Evolutionary conservation across 2,888 invertebrate genomes (phyloP).

Genomic region (Drosophila prolongata): DNA sequence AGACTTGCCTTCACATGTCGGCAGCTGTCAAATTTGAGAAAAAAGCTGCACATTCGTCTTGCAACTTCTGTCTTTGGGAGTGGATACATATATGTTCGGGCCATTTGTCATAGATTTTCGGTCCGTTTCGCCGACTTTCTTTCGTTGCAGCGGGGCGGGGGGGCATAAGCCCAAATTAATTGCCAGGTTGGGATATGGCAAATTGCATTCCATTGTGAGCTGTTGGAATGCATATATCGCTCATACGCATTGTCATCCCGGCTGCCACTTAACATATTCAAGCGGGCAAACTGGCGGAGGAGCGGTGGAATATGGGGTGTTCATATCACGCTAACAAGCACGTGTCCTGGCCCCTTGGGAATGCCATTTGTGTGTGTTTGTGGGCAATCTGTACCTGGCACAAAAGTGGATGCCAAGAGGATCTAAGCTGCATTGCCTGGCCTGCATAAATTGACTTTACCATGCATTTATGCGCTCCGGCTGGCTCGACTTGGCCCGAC

Average conservation of each 20-base stretch:
- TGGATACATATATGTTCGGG: slow-evolving; percentile 11
- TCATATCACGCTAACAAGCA: slow-evolving; percentile 55
- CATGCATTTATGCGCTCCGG: slow-evolving; percentile 49
- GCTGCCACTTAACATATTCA: slow-evolving; percentile 46
- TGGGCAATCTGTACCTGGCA: slow-evolving; percentile 44
- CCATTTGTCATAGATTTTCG: slow-evolving; percentile 42
- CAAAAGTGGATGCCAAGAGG: slow-evolving; percentile 36
- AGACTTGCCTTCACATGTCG: slow-evolving; percentile 32
- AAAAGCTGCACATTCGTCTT: slow-evolving; percentile 48
- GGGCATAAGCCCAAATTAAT: slow-evolving; percentile 23
- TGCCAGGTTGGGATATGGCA: slow-evolving; percentile 31
- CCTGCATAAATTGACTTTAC: slow-evolving; percentile 53
- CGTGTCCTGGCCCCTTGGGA: slow-evolving; percentile 31
- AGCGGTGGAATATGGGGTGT: slow-evolving; percentile 7
- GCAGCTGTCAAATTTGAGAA: slow-evolving; percentile 51
- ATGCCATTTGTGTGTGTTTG: slow-evolving; percentile 12
- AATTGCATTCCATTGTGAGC: slow-evolving; percentile 44
- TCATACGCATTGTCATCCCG: slow-evolving; percentile 55
- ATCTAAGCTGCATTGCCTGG: slow-evolving; percentile 45
- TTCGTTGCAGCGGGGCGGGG: slow-evolving; percentile 4
- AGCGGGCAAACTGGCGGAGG: slow-evolving; percentile 9
- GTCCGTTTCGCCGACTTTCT: slow-evolving; percentile 22
- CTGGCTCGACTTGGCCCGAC: slow-evolving; percentile 6
- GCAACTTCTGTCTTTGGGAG: slow-evolving; percentile 33
- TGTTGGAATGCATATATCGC: slow-evolving; percentile 44